Percentiles rank a stretch among this genome's conserved stretches.
Evolutionary conservation across 2,888 invertebrate genomes (phyloP).

Genomic region (Meiosimyza decipiens): DNA sequence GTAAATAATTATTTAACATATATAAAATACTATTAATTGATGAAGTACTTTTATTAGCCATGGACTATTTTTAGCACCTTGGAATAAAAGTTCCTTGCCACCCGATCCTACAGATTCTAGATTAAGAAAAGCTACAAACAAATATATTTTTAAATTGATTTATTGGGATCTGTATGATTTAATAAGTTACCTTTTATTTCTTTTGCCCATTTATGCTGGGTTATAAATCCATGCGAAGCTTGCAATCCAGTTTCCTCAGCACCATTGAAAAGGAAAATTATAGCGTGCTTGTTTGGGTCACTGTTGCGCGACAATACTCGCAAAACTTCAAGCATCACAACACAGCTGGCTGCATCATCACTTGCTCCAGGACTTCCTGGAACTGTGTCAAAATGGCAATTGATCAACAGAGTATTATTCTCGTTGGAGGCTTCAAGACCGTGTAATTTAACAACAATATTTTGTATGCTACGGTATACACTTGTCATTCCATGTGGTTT

Average conservation of each 20-base stretch:
- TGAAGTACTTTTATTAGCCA: conserved; percentile 72
- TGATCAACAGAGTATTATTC: conserved; percentile 77
- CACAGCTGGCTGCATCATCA: conserved; percentile 68
- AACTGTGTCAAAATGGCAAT: conserved; percentile 93
- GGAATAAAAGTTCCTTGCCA: conserved; percentile 87
- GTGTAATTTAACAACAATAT: conserved; percentile 80
- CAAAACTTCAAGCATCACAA: conserved; percentile 76
- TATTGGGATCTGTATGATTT: neutral
- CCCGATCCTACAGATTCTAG: conserved; percentile 91
- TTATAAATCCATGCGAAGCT: conserved; percentile 91
- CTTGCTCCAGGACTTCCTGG: conserved; percentile 80
- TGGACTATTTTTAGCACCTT: conserved; percentile 80
- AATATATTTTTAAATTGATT: neutral
- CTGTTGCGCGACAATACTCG: conserved; percentile 69
- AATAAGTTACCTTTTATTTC: conserved; percentile 66
- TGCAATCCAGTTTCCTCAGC: conserved; percentile 77
- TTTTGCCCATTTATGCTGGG: conserved; percentile 85
- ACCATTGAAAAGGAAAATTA: conserved; percentile 80
- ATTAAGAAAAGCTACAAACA: conserved; percentile 78
- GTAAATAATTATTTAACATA: conserved; percentile 19
- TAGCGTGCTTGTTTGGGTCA: conserved; percentile 69
- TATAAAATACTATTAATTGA: neutral
- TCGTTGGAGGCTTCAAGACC: conserved; percentile 68
- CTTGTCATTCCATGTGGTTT: conserved; percentile 81
- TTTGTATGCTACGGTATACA: conserved; percentile 84